Evolutionary conservation across 1,140 invertebrate genomes (phyloP), one percentile per base, ranked within the genome.

Genomic region (Achatina immaculata): DNA sequence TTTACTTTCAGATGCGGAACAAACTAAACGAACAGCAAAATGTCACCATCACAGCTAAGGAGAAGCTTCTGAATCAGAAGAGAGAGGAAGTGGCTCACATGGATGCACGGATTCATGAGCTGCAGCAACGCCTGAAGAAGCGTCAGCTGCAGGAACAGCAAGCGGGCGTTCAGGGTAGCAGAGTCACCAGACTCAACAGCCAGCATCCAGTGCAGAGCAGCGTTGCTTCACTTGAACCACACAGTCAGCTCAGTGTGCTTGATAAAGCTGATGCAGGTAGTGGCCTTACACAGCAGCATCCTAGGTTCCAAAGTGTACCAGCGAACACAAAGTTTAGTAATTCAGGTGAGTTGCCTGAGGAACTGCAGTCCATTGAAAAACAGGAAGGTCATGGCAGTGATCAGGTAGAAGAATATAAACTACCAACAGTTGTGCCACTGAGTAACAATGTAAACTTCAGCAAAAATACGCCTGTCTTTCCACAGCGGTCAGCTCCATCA

Each of bases 11-110:
- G 96, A 97, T 97, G 90, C 96, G 97, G 36, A 98, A 98, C 92
- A 98, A 98, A 90, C 92, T 99, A 89, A 97, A 97, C 90, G 95
- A 98, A 89, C 96, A 98, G 88, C 97, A 99, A 91, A 97, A 96
- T 89, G 95, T 94, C 51, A 93, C 96, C 80, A 93, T 98, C 76
- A 94, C 95, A 73, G 94, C 96, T 83, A 96, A 98, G 91, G 93
- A 96, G 68, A 95, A 97, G 83, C 95, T 95, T 28, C 90, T 99
- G 83, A 94, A 94, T 28, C 95, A 96, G 84, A 91, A 95, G 38
- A 96, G 97, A 88, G 95, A 96, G 80, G 97, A 99, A 91, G 95
- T 98, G 92, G 93, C 95, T 28, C 94, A 95, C 73, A 97, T 99
- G 87, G 97, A 99, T 91, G 94, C 96, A 83, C 93, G 96, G 78